Evolutionary conservation across 2,113 vertebrate genomes (phyloP), one percentile per base, ranked within the genome.

Genomic region (Nansenia antarctica): DNA sequence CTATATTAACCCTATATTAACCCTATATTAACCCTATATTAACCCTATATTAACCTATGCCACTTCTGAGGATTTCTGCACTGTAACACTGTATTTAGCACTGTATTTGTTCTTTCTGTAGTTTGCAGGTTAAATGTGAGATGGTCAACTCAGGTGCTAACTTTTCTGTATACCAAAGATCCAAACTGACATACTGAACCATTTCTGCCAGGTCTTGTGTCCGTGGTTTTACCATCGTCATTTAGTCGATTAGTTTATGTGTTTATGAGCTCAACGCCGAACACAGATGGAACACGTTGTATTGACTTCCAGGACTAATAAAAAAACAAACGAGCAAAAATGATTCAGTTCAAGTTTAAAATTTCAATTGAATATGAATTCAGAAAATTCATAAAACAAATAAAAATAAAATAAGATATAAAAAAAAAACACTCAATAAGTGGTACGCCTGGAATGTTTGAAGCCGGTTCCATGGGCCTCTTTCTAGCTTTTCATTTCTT

Each of bases 311-410:
- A 62, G 57, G 78, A 65, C 80, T 79, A 82, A 80, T 72, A 59
- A 47, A 59, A 47, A 81, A 78, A 83, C 75, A 79, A 80, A 82
- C 64, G 58, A 68, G 37, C 62, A 66, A 79, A 73, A 52, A 29
- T 27, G 24, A 54, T 12, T 20, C 24, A 27, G 52, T 54, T 54
- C 14, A 79, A 74, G 67, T 70, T 1, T 32, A 66, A 61, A 60
- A 81, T 82, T 82, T 67, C 62, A 14, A 72, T 76, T 82, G 81
- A 84, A 86, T 77, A 81, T 85, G 71, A 67, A 84, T n/a, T n/a
- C 78, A 80, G 79, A 82, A 69, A 85, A 87, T 78, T 72, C 86
- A 87, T 68, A 73, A n/a, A n/a, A n/a, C n/a, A n/a, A 91, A 84
- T 75, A 86, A 82, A 86, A 82, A 85, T 79, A 82, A 89, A 84